Conservation (phyloP, 2,797 vertebrate species). For the Bradypodion ventrale region DNA sequence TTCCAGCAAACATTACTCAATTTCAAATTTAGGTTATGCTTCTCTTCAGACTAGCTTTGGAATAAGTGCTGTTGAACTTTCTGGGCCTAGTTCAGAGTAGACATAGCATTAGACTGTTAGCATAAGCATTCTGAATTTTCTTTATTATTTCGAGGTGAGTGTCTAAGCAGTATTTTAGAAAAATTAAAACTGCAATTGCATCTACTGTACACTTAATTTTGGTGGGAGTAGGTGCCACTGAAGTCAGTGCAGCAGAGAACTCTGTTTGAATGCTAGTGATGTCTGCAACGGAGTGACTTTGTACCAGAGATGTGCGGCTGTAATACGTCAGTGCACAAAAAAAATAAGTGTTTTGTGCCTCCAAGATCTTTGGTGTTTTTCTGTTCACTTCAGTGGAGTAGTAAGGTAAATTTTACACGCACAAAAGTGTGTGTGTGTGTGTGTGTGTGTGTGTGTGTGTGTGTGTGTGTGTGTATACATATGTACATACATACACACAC, state of each 20-base stretch:
- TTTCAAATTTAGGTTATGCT: not conserved
- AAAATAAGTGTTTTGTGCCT: not conserved
- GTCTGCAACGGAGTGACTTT: not conserved
- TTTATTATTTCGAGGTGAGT: not conserved
- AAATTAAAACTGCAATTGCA: not conserved
- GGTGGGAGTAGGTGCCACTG: not conserved
- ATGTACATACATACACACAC: no score
- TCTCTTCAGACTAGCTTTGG: not conserved
- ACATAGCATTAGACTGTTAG: not conserved
- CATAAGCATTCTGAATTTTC: not conserved
- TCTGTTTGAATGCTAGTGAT: not conserved
- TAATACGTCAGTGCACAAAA: not conserved
- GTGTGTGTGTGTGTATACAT: no score
- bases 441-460: no score
- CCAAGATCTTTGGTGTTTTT: not conserved
- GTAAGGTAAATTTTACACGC: not conserved
- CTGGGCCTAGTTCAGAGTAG: not conserved
- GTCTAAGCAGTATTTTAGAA: not conserved
- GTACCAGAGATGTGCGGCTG: not conserved
- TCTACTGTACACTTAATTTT: not conserved
- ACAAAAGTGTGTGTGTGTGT: no score
- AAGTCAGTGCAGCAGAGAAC: not conserved
- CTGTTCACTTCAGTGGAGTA: not conserved
- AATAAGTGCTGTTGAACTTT: not conserved
- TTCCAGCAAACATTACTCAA: not conserved